Percentiles rank a stretch among this genome's conserved stretches.
These are phyloP conservation scores for Odontamblyopus lacepedii DNA, from an alignment of 2,797 vertebrate species.

Conservation along the genomic window DNA sequence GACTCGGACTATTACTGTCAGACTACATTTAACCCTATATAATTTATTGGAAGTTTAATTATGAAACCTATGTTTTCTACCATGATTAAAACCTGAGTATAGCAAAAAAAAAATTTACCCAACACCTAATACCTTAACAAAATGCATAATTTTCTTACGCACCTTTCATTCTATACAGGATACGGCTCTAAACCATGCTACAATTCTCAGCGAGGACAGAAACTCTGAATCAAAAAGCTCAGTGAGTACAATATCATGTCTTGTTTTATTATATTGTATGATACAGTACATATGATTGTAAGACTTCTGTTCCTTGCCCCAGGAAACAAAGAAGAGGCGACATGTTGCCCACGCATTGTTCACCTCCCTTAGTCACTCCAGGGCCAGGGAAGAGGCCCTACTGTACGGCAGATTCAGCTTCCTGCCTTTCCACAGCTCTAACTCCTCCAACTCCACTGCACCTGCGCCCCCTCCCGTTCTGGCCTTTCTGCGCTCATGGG, in stretches of 20 bases:
- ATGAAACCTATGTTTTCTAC: not conserved
- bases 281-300: too few species aligned
- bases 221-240: not conserved
- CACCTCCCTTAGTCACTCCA: slow-evolving; percentile 65
- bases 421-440: slow-evolving; percentile 66
- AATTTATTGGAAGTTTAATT: not conserved
- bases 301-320: not conserved
- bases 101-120: not conserved
- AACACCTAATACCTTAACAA: too few species aligned
- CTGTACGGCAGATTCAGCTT: slow-evolving; percentile 72
- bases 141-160: not conserved
- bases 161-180: slow-evolving; percentile 33
- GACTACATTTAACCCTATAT: too few species aligned
- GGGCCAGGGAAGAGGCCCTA: slow-evolving; percentile 74
- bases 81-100: not conserved
- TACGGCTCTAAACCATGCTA: not conserved
- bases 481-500: slow-evolving; percentile 79
- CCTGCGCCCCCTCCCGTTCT: slow-evolving; percentile 44
- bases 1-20: too few species aligned
- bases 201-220: not conserved
- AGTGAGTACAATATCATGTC: slow-evolving; percentile 33
- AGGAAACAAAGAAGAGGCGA: slow-evolving; percentile 39
- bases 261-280: not conserved
- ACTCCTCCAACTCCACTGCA: slow-evolving; percentile 44
- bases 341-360: slow-evolving; percentile 55